Evolutionary conservation across 2,797 vertebrate species (phyloP).

Genomic region (Mormyrus hasselquistii): DNA sequence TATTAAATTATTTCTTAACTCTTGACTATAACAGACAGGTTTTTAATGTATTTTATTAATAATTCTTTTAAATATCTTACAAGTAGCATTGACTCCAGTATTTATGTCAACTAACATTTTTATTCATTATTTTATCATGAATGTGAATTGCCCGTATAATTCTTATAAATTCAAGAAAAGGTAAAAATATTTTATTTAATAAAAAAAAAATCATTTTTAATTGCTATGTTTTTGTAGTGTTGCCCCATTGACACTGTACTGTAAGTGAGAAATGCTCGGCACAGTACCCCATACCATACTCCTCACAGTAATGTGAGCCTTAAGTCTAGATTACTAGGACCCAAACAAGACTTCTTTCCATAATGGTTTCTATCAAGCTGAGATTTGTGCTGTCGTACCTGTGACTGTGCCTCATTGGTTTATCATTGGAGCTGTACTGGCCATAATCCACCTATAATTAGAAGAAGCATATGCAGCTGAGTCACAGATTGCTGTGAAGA

Average conservation of each 20-base stretch:
- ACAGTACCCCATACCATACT: not conserved
- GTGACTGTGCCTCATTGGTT: not conserved
- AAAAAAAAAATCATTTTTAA: not conserved
- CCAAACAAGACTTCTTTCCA: not conserved
- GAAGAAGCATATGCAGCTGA: not conserved
- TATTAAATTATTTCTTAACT: not conserved
- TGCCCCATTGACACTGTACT: not conserved
- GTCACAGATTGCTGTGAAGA: not conserved
- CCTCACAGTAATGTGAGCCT: not conserved
- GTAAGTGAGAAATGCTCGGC: not conserved
- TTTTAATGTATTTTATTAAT: not conserved
- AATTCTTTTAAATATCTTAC: not conserved
- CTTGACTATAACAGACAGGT: not conserved
- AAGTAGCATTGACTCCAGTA: not conserved
- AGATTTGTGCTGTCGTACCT: not conserved
- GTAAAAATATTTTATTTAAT: not conserved
- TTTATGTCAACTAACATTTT: not conserved
- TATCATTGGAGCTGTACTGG: not conserved
- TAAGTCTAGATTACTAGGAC: not conserved
- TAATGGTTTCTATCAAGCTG: not conserved
- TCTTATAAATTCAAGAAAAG: not conserved
- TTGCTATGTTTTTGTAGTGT: not conserved
- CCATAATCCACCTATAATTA: constrained; percentile 6
- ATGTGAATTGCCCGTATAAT: not conserved
- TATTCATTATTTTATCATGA: not conserved